Evolutionary conservation across 2,888 invertebrate genomes (phyloP), one percentile per base, ranked within the genome.

Genomic region (Teleiodes luculella): DNA sequence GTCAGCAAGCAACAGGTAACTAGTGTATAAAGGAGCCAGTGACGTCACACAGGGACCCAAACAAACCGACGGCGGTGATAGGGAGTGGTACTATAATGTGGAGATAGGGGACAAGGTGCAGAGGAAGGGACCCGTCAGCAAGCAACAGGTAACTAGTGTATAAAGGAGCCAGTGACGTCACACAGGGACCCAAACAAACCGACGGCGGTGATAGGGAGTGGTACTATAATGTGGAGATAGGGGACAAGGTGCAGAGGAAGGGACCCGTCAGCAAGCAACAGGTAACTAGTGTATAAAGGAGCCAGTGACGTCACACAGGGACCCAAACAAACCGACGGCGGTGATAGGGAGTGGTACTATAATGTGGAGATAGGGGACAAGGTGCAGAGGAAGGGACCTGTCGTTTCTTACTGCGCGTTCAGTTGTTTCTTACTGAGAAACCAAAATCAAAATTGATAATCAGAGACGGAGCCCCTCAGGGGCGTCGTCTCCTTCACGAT

Each of bases 271-370:
- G 96, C 68, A 95, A 96, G 70, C 92, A 94, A 58, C 96, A 98
- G 91, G 88, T 86, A 16, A 47, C 59, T 31, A 31, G n/a, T n/a
- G n/a, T n/a, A n/a, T n/a, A n/a, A n/a, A n/a, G n/a, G n/a, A n/a
- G n/a, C n/a, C n/a, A 96, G 95, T 31, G 99, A 99, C 87, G 97
- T 98, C 1, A 96, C 99, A 64, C 98, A 99, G 79, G 93, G 95
- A 41, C 95, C 95, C 5, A 93, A 95, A 7, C 95, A 97, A 88
- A 3, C 3, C 76, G 96, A 96, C 31, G 76, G 74, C 11, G 94
- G 94, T 64, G 97, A 96, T 77, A 94, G 94, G 68, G 99, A 99
- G 86, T 99, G 99, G 99, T 98, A 98, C 86, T 99, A 97, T 83
- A 96, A 96, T 67, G 90, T 94, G 62, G 92, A 94, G 61, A 86